phyloP scores from a whole-genome alignment of 2,113 vertebrate genomes.

The Anarrhichthys ocellatus region DNA sequence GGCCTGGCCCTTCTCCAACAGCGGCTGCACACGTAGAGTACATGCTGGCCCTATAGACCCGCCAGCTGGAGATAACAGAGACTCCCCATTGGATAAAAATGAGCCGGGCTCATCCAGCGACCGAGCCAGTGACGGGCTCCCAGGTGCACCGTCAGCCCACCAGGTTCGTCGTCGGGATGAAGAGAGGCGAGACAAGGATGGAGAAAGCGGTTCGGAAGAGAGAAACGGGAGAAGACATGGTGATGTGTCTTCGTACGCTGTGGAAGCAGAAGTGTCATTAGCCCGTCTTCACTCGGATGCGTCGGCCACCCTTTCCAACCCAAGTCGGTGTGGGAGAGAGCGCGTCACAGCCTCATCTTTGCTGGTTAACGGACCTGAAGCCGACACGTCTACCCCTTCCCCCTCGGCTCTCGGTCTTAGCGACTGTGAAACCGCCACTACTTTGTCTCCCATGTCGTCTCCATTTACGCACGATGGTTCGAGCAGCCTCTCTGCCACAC shows the following conservation, averaged over 20 bases:
- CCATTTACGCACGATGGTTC: neutral
- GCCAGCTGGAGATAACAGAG: neutral
- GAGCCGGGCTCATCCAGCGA: neutral
- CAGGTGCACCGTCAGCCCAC: neutral
- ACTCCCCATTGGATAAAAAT: neutral
- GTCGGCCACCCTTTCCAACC: neutral
- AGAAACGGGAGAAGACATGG: neutral
- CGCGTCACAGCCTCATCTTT: neutral
- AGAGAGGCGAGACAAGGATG: neutral
- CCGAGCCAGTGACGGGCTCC: neutral
- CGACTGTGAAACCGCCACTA: slow-evolving; percentile 28
- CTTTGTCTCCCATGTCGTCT: slow-evolving; percentile 31
- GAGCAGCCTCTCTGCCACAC: slow-evolving; percentile 12
- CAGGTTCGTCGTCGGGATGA: neutral
- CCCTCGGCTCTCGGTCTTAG: slow-evolving; percentile 27
- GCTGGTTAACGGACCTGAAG: neutral
- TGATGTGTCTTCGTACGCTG: neutral
- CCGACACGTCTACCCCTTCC: slow-evolving; percentile 14
- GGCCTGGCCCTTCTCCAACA: slow-evolving; percentile 66
- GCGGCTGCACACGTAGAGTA: neutral
- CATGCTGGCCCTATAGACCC: neutral
- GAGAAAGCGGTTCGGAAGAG: neutral
- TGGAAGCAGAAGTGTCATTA: neutral
- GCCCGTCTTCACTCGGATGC: neutral
- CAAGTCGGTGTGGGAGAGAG: neutral